Base-by-base conservation (phyloP, 2,888 invertebrate species). In the Ophonus ardosiacus region DNA sequence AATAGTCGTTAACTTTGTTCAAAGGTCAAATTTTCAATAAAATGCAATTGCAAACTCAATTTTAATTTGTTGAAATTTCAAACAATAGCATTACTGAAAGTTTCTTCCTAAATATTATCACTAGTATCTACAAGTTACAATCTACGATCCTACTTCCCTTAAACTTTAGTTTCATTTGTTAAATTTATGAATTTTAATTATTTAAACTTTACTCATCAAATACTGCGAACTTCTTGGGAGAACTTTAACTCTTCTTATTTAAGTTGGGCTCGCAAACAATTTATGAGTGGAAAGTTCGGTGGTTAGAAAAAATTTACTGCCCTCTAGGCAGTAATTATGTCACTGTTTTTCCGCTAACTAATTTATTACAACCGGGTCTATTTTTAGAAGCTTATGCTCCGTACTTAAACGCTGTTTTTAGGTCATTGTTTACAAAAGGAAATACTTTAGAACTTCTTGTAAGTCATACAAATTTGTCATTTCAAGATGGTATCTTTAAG, bases 241-340 rank as follows among this genome's bases (percentile, higher is more conserved):
- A 18, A 51, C 10, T 51, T 59, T 13, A 63, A 63, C 24, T 63
- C 21, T 63, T 21, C 18, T 63, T 63, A 61, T 24, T 63, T 63
- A 63, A 63, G 63, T 63, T 63, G 18, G 21, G 13, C 10, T 18
- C 21, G 7, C 24, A 63, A 5, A 63, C 24, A 63, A 63, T 63
- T 63, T 63, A 63, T 63, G 8, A 63, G 18, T 13, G 21, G 10
- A 63, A 63, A 63, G 63, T 63, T 63, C 0, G 24, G 21, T 10
- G 63, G 63, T 63, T 63, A 63, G 43, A 63, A 63, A 63, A 63
- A 63, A 63, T 24, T 63, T 24, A 63, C 63, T 24, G 63, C 24
- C 18, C 63, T 21, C 63, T 24, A 13, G 63, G 63, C 24, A 18
- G 24, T 24, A 63, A 63, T 63, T 63, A 63, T 24, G 63, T 63